Base-by-base conservation (phyloP, 2,113 vertebrate species). In the Elachura formosa region DNA sequence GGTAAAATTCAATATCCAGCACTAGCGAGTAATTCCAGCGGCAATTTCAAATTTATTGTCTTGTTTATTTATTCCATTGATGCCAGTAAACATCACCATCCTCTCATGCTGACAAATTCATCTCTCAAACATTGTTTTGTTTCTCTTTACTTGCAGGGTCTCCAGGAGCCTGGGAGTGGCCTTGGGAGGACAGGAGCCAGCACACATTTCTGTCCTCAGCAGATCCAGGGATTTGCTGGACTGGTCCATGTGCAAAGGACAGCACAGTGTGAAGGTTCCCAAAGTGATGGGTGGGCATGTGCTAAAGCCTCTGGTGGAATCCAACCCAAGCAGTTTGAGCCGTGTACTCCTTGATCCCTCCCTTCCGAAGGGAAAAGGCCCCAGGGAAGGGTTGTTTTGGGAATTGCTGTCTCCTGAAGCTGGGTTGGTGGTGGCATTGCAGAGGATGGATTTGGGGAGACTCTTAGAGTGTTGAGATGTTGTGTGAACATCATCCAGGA, bases 21-120 rank as follows among this genome's bases (percentile, higher is more conserved):
- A 33, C 46, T 76, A 73, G 64, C 49, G 26, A 96, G 78, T 86
- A 14, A 92, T 96, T 96, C 93, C 93, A 95, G 59, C 56, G 84
- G 84, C 87, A 90, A 88, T 93, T 93, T 87, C 43, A 74, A 72
- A 88, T 96, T 96, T 96, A 96, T 81, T 46, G 63, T 41, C 87
- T 49, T 82, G 86, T 95, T 96, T 94, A 89, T 94, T 96, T 94
- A 94, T 93, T 81, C 64, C 10, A 66, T 46, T 89, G 75, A 36
- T 85, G 87, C 69, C 86, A 64, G 84, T 89, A 90, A 96, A 81
- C 75, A 76, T 61, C 72, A 67, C 43, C 33, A 11, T 86, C 76
- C 71, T 33, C 46, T 41, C 22, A 3, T 87, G 90, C 64, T 92
- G 88, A 84, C 3, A 0, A 82, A 90, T 75, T 52, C 58, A 21